Base-by-base conservation (phyloP, 2,888 invertebrate genomes). In the Pelosia muscerda region DNA sequence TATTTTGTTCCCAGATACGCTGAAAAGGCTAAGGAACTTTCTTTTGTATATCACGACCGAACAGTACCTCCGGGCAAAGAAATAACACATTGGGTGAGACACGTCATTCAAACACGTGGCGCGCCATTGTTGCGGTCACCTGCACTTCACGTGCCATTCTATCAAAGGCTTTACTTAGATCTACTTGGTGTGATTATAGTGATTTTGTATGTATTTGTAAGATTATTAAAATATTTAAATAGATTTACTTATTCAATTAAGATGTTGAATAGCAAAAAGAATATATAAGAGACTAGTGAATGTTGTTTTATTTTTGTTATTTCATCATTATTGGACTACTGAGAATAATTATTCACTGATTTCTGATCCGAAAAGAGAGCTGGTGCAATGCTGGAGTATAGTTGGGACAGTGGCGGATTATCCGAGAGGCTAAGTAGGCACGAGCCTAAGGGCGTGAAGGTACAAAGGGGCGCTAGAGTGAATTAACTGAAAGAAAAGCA, bases 141-240 rank as follows among this genome's bases (percentile, higher is more conserved):
- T 0, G 88, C 86, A 0, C 79, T 88, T 2, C n/a, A 71, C 57
- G 68, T 86, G 23, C 82, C 87, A 25, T 82, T 84, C 81, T 88
- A 88, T 81, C 87, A 89, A 83, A 89, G 85, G 71, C 61, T 81
- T 26, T 89, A 86, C 65, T 72, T 90, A 4, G 89, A 90, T 68
- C 34, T 66, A 49, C 25, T 70, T 56, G 59, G 55, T 28, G n/a
- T 60, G 9, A 26, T 70, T 34, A 13, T 66, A 53, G 15, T 66
- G 4, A 13, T 63, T 38, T n/a, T 60, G 9, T 15, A 56, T 49
- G 9, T 22, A 26, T 28, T 25, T 34, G 11, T 31, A n/a, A 49
- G 15, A 26, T 34, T 66, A n/a, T 4, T 63, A 15, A 66, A 56
- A 42, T 42, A 15, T 15, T 15, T 53, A 22, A 58, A 25, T 31